These are phyloP conservation scores for Penaeus indicus DNA, from an alignment of 1,140 invertebrate species.

Conservation along the genomic window DNA sequence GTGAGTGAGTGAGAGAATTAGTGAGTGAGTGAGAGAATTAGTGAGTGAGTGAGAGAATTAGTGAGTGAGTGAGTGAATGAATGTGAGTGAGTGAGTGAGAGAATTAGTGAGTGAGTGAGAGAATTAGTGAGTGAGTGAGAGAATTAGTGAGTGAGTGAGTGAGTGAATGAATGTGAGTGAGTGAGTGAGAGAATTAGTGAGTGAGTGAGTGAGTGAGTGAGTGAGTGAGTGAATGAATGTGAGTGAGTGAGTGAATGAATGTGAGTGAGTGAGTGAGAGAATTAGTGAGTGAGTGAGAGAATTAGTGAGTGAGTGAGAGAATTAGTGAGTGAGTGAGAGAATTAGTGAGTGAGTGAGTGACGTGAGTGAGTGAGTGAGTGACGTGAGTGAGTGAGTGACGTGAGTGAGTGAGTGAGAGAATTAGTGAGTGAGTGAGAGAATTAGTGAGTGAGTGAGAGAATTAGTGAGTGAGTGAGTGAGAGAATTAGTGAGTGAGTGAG, in stretches of 20 bases:
- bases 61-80: no score
- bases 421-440: no score
- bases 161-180: background rate
- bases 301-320: background rate
- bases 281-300: background rate
- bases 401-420: no score
- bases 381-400: background rate
- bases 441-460: background rate
- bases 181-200: no score
- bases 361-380: background rate
- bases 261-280: no score
- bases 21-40: background rate
- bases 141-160: background rate
- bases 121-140: no score
- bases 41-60: no score
- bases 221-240: background rate
- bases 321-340: background rate
- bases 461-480: background rate
- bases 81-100: background rate
- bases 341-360: no score
- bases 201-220: no score
- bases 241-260: background rate
- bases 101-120: background rate
- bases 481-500: no score
- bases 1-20: background rate